phyloP scores from a whole-genome alignment of 2,797 vertebrate genomes.

The Sebastes itinus region DNA sequence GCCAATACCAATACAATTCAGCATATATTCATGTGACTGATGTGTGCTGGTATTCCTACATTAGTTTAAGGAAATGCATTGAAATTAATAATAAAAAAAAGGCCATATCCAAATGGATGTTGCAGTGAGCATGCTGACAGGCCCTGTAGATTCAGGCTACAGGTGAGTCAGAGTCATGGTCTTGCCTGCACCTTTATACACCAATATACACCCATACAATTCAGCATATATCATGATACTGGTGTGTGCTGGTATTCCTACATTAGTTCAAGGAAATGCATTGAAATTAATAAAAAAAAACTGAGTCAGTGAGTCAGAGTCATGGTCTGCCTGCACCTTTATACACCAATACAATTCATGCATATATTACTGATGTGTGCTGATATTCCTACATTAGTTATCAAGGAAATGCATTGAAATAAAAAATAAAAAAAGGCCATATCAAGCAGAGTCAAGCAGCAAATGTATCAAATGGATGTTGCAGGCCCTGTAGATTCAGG shows the following conservation, averaged over 20 bases:
- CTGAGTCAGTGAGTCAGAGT: no score
- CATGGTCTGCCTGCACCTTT: no score
- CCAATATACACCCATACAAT: not conserved
- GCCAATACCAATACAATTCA: not conserved
- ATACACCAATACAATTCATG: no score
- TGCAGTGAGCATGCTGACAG: not conserved
- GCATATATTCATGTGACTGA: not conserved
- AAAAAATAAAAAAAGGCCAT: not conserved
- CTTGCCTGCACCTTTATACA: not conserved
- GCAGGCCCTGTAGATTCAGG: slow-evolving; percentile 31
- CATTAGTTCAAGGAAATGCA: slow-evolving; percentile 3
- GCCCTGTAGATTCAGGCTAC: slow-evolving; percentile 35
- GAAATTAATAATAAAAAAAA: slow-evolving; percentile 43
- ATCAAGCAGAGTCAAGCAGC: not conserved
- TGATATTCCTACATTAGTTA: no score
- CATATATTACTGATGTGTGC: no score
- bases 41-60: not conserved
- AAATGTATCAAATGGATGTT: not conserved
- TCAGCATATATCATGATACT: not conserved
- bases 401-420: no score
- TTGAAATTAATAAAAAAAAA: slow-evolving; percentile 25
- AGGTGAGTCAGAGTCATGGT: slow-evolving; percentile 68
- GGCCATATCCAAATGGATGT: not conserved
- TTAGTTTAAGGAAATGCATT: slow-evolving; percentile 5
- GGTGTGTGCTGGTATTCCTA: not conserved